phyloP scores from a whole-genome alignment of 2,888 invertebrate genomes.

The Caenorhabditis sulstoni region DNA sequence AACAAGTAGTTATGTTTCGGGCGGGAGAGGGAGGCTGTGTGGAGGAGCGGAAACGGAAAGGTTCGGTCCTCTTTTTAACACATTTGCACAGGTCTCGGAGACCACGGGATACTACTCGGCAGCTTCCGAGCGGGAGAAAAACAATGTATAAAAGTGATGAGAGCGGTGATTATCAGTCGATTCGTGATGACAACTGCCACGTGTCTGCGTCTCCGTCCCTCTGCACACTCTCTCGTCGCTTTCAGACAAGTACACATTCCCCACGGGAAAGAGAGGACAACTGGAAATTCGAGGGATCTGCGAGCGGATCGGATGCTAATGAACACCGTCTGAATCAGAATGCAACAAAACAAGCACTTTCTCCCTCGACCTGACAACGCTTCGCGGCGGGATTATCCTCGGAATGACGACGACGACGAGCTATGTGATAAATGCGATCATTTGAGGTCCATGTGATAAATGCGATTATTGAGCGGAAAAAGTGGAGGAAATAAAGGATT shows the following conservation, averaged over 20 bases:
- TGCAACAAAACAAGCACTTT: neutral
- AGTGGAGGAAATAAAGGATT: conserved; percentile 31
- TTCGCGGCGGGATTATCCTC: neutral
- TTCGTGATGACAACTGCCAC: conserved; percentile 38
- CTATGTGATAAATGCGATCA: conserved; percentile 27
- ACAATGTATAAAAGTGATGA: conserved; percentile 32
- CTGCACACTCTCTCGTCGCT: conserved; percentile 4
- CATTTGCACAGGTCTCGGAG: neutral
- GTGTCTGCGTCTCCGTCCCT: conserved; percentile 26
- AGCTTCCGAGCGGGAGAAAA: conserved; percentile 13
- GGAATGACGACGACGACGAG: conserved; percentile 1
- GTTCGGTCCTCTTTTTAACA: neutral
- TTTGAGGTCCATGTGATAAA: conserved; percentile 32
- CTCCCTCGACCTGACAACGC: neutral
- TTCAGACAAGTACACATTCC: conserved; percentile 2
- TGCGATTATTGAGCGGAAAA: conserved; percentile 2
- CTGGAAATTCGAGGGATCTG: conserved; percentile 3
- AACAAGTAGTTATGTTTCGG: no score
- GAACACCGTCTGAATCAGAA: conserved; percentile 11
- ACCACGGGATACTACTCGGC: neutral
- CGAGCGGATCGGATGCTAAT: conserved; percentile 16
- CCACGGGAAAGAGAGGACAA: neutral
- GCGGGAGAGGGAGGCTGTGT: no score
- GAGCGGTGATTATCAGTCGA: conserved; percentile 31
- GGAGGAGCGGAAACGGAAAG: no score